These are phyloP conservation scores for Cottoperca gobio DNA, from an alignment of 2,797 vertebrate species.

Conservation along the genomic window DNA sequence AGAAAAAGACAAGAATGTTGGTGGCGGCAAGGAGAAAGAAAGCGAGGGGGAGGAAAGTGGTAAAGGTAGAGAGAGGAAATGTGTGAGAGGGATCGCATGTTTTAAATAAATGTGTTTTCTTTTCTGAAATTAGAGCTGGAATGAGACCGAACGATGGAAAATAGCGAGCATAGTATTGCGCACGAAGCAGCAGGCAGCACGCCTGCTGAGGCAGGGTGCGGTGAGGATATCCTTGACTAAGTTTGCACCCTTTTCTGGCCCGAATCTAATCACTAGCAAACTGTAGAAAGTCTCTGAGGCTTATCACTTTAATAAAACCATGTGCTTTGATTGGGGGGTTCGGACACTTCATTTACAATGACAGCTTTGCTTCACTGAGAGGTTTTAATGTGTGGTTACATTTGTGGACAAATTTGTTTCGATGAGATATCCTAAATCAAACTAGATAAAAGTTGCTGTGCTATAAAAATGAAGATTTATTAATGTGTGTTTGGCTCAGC, in stretches of 20 bases:
- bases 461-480: neutral
- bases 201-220: slow-evolving; percentile 73
- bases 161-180: slow-evolving; percentile 63
- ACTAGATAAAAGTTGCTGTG: slow-evolving; percentile 1
- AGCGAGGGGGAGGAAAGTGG: slow-evolving; percentile 11
- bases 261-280: slow-evolving; percentile 56
- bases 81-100: slow-evolving; percentile 40
- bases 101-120: slow-evolving; percentile 59
- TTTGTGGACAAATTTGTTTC: slow-evolving; percentile 12
- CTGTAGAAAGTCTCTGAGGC: slow-evolving; percentile 45
- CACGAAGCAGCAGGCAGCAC: slow-evolving; percentile 61
- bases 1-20: slow-evolving; percentile 2
- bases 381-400: neutral
- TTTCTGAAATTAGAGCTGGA: slow-evolving; percentile 58
- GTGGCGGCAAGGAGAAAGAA: slow-evolving; percentile 7
- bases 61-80: slow-evolving; percentile 16
- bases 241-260: slow-evolving; percentile 62
- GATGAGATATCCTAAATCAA: slow-evolving; percentile 9
- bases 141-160: slow-evolving; percentile 63
- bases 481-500: slow-evolving; percentile 54
- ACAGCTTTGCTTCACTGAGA: slow-evolving; percentile 5
- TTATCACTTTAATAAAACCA: slow-evolving; percentile 50
- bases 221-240: slow-evolving; percentile 77
- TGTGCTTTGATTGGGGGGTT: slow-evolving; percentile 36
- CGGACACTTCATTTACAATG: slow-evolving; percentile 4